A percentile compares a stretch with the other conserved stretches of the same genome.
Evolutionary conservation across 2,113 vertebrate species (phyloP).

Genomic region (Protobothrops flavoviridis): DNA sequence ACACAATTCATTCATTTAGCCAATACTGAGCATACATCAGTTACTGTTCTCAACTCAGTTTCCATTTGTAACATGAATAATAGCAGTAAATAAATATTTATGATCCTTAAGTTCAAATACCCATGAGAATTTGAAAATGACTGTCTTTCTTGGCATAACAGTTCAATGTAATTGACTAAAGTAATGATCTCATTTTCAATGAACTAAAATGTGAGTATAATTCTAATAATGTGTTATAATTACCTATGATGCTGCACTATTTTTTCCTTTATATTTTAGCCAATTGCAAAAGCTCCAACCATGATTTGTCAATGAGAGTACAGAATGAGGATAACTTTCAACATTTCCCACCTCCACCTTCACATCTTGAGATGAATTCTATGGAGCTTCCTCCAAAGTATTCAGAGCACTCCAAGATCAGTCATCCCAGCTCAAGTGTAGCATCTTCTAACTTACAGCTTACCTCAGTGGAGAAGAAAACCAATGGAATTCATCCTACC

Average conservation of each 20-base stretch:
- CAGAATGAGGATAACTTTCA: constrained; percentile 74
- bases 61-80: background rate
- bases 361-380: constrained; percentile 79
- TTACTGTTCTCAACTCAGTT: constrained; percentile 26
- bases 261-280: constrained; percentile 54
- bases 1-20: background rate
- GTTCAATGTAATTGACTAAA: background rate
- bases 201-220: background rate
- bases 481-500: constrained; percentile 62
- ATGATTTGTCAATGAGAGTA: constrained; percentile 70
- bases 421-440: constrained; percentile 73
- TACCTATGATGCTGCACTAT: background rate
- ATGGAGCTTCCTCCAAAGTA: constrained; percentile 79
- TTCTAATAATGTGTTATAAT: background rate
- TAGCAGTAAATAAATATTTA: constrained; percentile 12
- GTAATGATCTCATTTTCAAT: constrained; percentile 3
- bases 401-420: constrained; percentile 73
- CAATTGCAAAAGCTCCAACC: constrained; percentile 74
- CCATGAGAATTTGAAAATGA: constrained; percentile 13
- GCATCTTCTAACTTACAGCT: constrained; percentile 70
- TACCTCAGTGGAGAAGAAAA: constrained; percentile 57
- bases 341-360: constrained; percentile 78
- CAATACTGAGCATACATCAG: background rate
- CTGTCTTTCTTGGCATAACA: background rate
- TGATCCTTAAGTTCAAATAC: background rate